A percentile compares a stretch with the other conserved stretches of the same genome.
Conservation (phyloP, 2,888 invertebrate species). For the Cheilosia vernalis region DNA sequence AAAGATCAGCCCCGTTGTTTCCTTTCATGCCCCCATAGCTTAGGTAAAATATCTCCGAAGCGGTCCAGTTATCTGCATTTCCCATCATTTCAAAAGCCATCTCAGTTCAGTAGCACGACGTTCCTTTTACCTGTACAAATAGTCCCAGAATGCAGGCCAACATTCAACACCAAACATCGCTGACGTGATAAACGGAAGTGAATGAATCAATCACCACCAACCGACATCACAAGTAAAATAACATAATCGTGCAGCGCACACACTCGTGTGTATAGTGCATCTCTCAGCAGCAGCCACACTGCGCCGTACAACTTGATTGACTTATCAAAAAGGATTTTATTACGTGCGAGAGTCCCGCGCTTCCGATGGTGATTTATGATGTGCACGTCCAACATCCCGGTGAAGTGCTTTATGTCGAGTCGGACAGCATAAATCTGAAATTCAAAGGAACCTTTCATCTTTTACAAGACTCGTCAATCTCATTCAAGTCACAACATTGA, state of each 20-base stretch:
- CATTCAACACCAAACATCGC: constrained; percentile 23
- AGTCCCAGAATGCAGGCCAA: not conserved
- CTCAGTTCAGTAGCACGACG: constrained; percentile 2
- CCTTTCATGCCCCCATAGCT: no score
- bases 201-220: constrained; percentile 59
- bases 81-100: no score
- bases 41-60: no score
- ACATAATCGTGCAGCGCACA: constrained; percentile 28
- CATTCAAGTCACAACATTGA: constrained; percentile 75
- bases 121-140: constrained; percentile 16
- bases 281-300: not conserved
- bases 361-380: constrained; percentile 71
- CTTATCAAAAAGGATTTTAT: constrained; percentile 74
- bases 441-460: constrained; percentile 74
- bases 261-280: constrained; percentile 3
- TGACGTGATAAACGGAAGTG: constrained; percentile 63
- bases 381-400: constrained; percentile 40
- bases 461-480: constrained; percentile 75
- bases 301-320: constrained; percentile 62
- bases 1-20: no score
- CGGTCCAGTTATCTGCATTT: no score
- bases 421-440: constrained; percentile 74
- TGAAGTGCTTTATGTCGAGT: constrained; percentile 74
- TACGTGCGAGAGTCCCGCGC: constrained; percentile 28
- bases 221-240: constrained; percentile 7